A percentile compares a stretch with the other conserved stretches of the same genome.
phyloP scores from a whole-genome alignment of 2,113 vertebrate genomes.

The Tyrannus savana region DNA sequence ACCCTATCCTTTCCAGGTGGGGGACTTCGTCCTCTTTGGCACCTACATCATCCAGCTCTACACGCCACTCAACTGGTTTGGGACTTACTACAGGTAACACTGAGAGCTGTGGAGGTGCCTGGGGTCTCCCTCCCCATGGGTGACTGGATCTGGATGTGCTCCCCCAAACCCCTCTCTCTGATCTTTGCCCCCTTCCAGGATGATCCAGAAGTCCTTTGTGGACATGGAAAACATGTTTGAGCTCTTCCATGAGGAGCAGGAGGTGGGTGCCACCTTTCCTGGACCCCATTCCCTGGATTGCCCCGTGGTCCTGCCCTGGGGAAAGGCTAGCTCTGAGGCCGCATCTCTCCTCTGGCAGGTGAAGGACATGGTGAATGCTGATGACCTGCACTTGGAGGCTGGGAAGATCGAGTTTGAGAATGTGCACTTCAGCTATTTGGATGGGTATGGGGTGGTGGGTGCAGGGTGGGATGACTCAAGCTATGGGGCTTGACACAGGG shows the following conservation, averaged over 20 bases:
- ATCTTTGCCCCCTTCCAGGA: conserved; percentile 71
- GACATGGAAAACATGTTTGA: conserved; percentile 99
- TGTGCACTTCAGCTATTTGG: conserved; percentile 87
- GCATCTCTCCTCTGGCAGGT: conserved; percentile 70
- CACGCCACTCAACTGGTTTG: conserved; percentile 96
- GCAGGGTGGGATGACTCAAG: background rate
- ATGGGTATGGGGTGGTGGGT: conserved; percentile 75
- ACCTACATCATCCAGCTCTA: conserved; percentile 98
- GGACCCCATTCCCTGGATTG: fast-evolving
- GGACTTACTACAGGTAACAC: conserved; percentile 93
- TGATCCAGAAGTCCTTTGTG: conserved; percentile 96
- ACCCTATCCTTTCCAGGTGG: conserved; percentile 77
- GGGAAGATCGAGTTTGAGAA: conserved; percentile 93
- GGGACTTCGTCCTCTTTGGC: conserved; percentile 94
- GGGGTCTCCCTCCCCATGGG: background rate
- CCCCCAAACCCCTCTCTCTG: background rate
- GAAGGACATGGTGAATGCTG: conserved; percentile 85
- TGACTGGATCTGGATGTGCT: background rate
- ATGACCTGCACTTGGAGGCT: conserved; percentile 72
- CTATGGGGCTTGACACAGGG: background rate
- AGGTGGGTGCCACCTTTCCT: conserved; percentile 73
- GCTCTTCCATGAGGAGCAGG: conserved; percentile 87
- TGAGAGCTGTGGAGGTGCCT: background rate
- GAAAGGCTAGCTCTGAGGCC: background rate
- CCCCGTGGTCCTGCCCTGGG: fast-evolving